Evolutionary conservation across 2,888 invertebrate species (phyloP).

Genomic region (Invenusta paracnida): DNA sequence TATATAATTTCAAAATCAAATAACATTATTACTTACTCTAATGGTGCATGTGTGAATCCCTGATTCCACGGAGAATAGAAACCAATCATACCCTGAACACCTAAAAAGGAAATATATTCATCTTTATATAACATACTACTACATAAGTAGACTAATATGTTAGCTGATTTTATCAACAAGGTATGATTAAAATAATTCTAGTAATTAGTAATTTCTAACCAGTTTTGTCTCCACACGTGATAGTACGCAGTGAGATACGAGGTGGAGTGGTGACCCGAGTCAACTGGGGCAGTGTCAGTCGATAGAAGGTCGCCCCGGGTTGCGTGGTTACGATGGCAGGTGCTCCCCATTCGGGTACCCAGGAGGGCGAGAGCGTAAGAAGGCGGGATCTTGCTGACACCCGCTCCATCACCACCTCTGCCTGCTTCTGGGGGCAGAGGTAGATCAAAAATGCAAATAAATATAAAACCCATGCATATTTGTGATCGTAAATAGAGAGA

Average conservation of each 20-base stretch:
- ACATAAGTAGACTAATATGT: too few relatives aligned
- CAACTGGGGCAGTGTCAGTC: neutral
- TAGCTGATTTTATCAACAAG: too few relatives aligned
- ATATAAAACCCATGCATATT: too few relatives aligned
- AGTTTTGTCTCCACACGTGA: too few relatives aligned
- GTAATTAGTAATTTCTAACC: too few relatives aligned
- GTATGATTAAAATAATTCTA: too few relatives aligned
- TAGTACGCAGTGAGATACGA: neutral
- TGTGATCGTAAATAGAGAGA: too few relatives aligned
- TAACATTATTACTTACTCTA: neutral
- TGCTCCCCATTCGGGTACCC: neutral
- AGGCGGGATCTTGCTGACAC: neutral
- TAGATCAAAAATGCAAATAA: too few relatives aligned
- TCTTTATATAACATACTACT: too few relatives aligned
- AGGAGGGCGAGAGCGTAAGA: neutral
- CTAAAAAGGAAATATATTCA: too few relatives aligned
- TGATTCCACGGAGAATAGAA: constrained; percentile 19
- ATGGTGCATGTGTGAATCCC: neutral
- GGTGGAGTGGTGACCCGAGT: neutral
- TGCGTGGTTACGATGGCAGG: neutral
- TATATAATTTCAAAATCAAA: too few relatives aligned
- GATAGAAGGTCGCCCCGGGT: neutral
- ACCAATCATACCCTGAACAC: neutral
- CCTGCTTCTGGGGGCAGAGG: too few relatives aligned
- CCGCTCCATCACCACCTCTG: neutral